Conservation (phyloP, 2,888 invertebrate species). For the Macroteleia sp. region DNA sequence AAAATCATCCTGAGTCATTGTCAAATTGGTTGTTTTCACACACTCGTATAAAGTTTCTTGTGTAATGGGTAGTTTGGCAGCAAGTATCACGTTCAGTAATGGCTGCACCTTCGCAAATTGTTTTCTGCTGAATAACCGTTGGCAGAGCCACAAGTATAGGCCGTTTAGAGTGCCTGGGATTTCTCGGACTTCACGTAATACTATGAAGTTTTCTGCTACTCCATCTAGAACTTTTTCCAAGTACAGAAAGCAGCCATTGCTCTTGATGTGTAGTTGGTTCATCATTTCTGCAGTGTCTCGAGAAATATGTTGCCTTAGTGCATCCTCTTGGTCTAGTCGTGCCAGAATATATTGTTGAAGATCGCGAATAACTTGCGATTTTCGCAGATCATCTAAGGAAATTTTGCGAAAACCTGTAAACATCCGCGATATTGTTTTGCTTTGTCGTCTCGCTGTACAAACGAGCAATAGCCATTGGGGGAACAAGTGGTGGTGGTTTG, state of each 20-base stretch:
- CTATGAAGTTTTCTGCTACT: slow-evolving; percentile 96
- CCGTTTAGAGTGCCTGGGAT: slow-evolving; percentile 97
- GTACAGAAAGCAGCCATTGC: slow-evolving; percentile 96
- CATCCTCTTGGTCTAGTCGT: slow-evolving; percentile 94
- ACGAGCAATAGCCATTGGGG: slow-evolving; percentile 97
- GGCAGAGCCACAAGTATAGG: slow-evolving; percentile 96
- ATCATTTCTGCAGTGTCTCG: slow-evolving; percentile 96
- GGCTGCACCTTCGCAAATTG: slow-evolving; percentile 94
- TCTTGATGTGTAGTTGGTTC: slow-evolving; percentile 97
- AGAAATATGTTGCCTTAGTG: slow-evolving; percentile 94
- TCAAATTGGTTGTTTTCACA: slow-evolving; percentile 91
- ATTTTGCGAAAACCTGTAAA: slow-evolving; percentile 96
- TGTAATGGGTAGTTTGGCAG: slow-evolving; percentile 93
- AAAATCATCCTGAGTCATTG: slow-evolving; percentile 92
- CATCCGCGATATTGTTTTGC: slow-evolving; percentile 91
- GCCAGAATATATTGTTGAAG: slow-evolving; percentile 97
- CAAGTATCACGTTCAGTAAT: slow-evolving; percentile 93
- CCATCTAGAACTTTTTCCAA: slow-evolving; percentile 95
- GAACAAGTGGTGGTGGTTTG: slow-evolving; percentile 94
- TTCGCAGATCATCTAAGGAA: slow-evolving; percentile 94
- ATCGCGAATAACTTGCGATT: slow-evolving; percentile 95
- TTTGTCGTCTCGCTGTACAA: slow-evolving; percentile 94
- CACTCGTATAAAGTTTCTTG: slow-evolving; percentile 92
- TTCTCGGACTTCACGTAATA: slow-evolving; percentile 94
- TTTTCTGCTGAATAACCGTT: slow-evolving; percentile 94